Base-by-base conservation (phyloP, 2,888 invertebrate genomes). In the Eupithecia dodoneata region DNA sequence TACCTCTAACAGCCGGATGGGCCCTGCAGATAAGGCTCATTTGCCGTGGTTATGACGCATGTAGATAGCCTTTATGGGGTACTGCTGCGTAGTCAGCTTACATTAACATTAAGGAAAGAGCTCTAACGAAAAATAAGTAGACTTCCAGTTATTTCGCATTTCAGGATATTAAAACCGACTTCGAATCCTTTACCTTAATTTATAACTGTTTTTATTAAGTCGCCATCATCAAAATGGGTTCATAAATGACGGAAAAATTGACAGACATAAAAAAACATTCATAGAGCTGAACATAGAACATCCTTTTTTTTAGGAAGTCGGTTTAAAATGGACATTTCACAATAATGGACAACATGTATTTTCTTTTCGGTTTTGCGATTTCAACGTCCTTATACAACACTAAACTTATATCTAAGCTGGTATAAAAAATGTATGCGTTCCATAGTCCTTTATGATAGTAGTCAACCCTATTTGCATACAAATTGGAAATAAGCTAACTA, bases 1-100 rank as follows among this genome's bases (percentile, higher is more conserved):
- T 66, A 66, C 42, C 63, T 63, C 42, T 66, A 66, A 66, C 42
- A n/a, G 42, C 63, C 66, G 15, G 66, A 66, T 42, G 66, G 66
- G 41, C 42, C 42, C 7, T 41, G 66, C 15, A 42, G 42, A 66
- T 66, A 66, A 66, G 66, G 66, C 42, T 66, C 15, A 42, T 66
- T 66, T 42, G 15, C 66, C 42, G 66, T 42, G 41, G 42, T 66
- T 42, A 42, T 42, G 66, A 15, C 66, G 66, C 66, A 15, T 66
- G 66, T 66, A 66, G 15, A 66, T 66, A 66, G 42, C 6, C 66
- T 41, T 66, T 42, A 66, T 66, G 66, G 15, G 42, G 4, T 63
- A 30, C 30, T 63, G 63, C 42, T 66, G 42, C 41, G 42, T 42
- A 15, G 66, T 42, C 66, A 15, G 41, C 15, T 42, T 42, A 66